phyloP scores from a whole-genome alignment of 2,888 invertebrate genomes.

The Synergus gifuensis region DNA sequence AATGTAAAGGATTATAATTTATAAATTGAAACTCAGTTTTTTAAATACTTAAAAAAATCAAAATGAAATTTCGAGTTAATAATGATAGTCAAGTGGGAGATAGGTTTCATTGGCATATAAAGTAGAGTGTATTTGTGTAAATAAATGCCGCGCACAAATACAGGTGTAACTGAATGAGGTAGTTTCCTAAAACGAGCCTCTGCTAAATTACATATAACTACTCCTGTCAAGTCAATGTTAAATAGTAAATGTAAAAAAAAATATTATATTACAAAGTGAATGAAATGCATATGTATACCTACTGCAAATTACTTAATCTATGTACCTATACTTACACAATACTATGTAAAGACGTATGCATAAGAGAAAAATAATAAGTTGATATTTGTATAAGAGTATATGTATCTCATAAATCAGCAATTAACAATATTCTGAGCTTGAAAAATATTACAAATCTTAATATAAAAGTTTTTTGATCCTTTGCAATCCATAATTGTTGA shows the following conservation, averaged over 20 bases:
- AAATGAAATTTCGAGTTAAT: not conserved
- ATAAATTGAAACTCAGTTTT: not conserved
- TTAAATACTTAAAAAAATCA: not conserved
- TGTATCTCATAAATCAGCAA: not conserved
- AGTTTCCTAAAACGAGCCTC: constrained; percentile 52
- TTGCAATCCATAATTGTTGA: not conserved
- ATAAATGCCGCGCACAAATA: constrained; percentile 69
- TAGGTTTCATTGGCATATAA: not conserved
- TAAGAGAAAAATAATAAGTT: not conserved
- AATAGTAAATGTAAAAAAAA: constrained; percentile 56
- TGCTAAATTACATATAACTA: constrained; percentile 65
- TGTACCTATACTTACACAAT: not conserved
- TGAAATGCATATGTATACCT: not conserved
- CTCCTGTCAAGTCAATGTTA: constrained; percentile 76
- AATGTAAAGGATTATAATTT: not conserved
- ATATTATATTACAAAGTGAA: not conserved
- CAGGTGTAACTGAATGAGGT: constrained; percentile 55
- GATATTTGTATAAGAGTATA: not conserved
- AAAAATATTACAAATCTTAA: not conserved
- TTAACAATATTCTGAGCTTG: not conserved
- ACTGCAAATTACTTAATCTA: not conserved
- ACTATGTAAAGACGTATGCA: not conserved
- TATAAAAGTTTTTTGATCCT: not conserved
- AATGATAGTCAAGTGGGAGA: not conserved
- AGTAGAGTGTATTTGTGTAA: constrained; percentile 48